Evolutionary conservation across 2,797 vertebrate species (phyloP).

Genomic region (Myotis daubentonii): DNA sequence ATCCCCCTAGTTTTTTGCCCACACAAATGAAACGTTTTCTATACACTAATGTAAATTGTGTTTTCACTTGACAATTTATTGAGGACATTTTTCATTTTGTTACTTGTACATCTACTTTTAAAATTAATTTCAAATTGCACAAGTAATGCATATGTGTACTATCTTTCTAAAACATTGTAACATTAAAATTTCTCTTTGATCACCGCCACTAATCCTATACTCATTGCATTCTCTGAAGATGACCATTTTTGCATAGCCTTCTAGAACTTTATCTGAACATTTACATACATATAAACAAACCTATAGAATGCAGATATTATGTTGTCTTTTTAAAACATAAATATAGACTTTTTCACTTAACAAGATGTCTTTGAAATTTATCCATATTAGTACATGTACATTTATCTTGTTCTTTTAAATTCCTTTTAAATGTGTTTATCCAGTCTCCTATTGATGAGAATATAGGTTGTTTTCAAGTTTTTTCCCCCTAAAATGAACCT

Average conservation of each 20-base stretch:
- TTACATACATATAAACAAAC: conserved; percentile 12
- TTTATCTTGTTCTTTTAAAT: conserved; percentile 34
- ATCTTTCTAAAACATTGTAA: neutral
- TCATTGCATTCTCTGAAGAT: neutral
- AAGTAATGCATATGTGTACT: neutral
- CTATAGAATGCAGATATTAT: neutral
- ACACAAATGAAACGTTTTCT: neutral
- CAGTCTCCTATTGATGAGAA: neutral
- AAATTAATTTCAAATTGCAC: conserved; percentile 33
- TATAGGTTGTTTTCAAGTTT: neutral
- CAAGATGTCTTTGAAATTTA: conserved; percentile 27
- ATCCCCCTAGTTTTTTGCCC: neutral
- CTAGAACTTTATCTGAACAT: conserved; percentile 29
- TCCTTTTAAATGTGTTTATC: conserved; percentile 30
- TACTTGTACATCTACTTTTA: conserved; percentile 41
- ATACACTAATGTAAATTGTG: neutral
- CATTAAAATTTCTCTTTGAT: conserved; percentile 16
- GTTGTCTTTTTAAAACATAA: conserved; percentile 29
- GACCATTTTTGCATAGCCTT: neutral
- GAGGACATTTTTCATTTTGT: conserved; percentile 21
- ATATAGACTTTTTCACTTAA: conserved; percentile 7
- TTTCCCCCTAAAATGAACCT: conserved; percentile 8
- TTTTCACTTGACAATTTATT: conserved; percentile 35
- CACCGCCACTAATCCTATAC: neutral
- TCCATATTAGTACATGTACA: neutral